Base-by-base conservation (phyloP, 2,888 invertebrate genomes). In the Tetragonula carbonaria region DNA sequence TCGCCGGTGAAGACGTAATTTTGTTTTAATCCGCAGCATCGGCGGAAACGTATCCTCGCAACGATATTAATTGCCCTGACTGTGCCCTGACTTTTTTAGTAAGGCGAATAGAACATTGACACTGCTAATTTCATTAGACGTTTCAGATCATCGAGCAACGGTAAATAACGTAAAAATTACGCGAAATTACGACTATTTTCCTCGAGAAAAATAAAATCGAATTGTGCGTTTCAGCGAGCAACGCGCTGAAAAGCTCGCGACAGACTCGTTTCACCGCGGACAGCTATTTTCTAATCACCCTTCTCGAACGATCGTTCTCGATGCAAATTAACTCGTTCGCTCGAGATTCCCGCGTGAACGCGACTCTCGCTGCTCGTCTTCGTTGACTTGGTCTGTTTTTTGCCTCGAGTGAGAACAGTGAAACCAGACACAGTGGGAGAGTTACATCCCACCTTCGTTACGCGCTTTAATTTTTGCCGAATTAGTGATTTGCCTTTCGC, bases 321-420 rank as follows among this genome's bases (percentile, higher is more conserved):
- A 91, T 91, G 91, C 89, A 91, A 91, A 91, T 91, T 91, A 91
- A 91, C 91, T 90, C 89, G 91, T 91, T 90, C 86, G 84, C 87
- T 77, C 79, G 80, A 86, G 87, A 91, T 91, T 87, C 86, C 81
- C 87, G 82, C 82, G 77, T 74, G 74, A 68, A 66, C 73, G 55
- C 62, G 67, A 80, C 80, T 81, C 78, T 82, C 86, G 78, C 45
- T 84, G 82, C 78, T 85, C 81, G 65, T 79, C 73, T 74, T 77
- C 62, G 82, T 53, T 45, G 63, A 62, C 77, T 68, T 84, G 62
- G 59, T 85, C 74, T 73, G 78, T 80, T 83, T 82, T 84, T 70
- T 80, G 72, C 79, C 65, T 65, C 65, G 65, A 65, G 65, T 65
- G 13, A 65, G 28, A 65, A 21, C 63, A 21, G 33, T 13, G 1